These are phyloP conservation scores for Autographa gamma DNA, from an alignment of 2,888 invertebrate species.

Conservation along the genomic window DNA sequence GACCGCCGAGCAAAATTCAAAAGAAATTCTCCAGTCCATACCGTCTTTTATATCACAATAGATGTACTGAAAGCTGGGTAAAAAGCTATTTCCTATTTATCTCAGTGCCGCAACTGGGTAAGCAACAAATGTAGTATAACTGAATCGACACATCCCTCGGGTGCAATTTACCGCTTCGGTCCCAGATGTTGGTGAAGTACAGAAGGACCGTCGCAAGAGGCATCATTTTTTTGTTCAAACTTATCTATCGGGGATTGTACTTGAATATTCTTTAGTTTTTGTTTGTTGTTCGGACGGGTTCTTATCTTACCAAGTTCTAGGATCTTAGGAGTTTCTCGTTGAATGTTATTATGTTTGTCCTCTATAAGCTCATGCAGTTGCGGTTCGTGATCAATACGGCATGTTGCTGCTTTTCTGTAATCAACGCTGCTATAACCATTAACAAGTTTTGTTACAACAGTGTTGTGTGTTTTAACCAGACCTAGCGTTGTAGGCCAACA, in stretches of 20 bases:
- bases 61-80: conserved; percentile 47
- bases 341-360: conserved; percentile 13
- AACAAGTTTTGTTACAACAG: background rate
- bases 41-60: conserved; percentile 37
- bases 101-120: conserved; percentile 56
- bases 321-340: conserved; percentile 16
- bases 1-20: conserved; percentile 25
- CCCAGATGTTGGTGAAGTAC: conserved; percentile 61
- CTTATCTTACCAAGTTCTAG: conserved; percentile 36
- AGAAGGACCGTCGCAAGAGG: conserved; percentile 51
- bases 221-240: conserved; percentile 55
- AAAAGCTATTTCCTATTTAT: conserved; percentile 64
- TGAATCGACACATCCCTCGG: conserved; percentile 70
- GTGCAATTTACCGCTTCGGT: conserved; percentile 69
- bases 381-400: background rate
- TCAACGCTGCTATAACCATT: background rate
- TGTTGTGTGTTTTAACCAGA: background rate
- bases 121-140: conserved; percentile 63
- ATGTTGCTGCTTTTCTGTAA: background rate
- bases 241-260: conserved; percentile 51
- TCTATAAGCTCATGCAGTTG: background rate
- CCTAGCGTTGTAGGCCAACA: background rate
- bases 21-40: conserved; percentile 32
- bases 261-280: conserved; percentile 48
- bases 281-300: conserved; percentile 27